Conservation (phyloP, 2,113 vertebrate species). For the Antechinus flavipes region DNA sequence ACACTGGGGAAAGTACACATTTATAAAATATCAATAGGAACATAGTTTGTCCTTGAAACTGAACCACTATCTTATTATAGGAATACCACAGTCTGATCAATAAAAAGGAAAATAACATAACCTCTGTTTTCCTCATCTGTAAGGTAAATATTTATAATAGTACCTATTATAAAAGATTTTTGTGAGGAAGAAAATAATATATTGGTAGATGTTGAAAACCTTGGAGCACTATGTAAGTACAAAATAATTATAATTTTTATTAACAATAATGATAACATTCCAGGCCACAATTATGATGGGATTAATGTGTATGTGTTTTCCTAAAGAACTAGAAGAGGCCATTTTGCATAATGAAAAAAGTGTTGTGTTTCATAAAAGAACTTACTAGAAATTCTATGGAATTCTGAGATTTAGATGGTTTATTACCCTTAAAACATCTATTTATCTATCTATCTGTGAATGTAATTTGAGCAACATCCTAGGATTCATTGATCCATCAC, state of each 20-base stretch:
- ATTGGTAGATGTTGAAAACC: background rate
- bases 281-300: conserved; percentile 29
- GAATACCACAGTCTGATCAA: background rate
- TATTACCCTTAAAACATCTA: background rate
- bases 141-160: background rate
- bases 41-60: background rate
- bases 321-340: background rate
- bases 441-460: background rate
- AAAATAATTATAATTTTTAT: too few relatives aligned
- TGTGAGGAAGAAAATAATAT: background rate
- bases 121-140: background rate
- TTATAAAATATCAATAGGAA: background rate
- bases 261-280: conserved; percentile 25
- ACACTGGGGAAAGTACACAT: too few relatives aligned
- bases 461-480: background rate
- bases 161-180: background rate
- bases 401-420: background rate
- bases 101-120: background rate
- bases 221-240: background rate
- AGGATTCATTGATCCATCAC: background rate
- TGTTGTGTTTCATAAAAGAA: background rate
- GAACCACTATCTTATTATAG: background rate
- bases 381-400: background rate
- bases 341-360: background rate
- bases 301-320: conserved; percentile 60